A percentile compares a stretch with the other conserved stretches of the same genome.
phyloP scores from a whole-genome alignment of 2,888 invertebrate genomes.

The Notodonta dromedarius region DNA sequence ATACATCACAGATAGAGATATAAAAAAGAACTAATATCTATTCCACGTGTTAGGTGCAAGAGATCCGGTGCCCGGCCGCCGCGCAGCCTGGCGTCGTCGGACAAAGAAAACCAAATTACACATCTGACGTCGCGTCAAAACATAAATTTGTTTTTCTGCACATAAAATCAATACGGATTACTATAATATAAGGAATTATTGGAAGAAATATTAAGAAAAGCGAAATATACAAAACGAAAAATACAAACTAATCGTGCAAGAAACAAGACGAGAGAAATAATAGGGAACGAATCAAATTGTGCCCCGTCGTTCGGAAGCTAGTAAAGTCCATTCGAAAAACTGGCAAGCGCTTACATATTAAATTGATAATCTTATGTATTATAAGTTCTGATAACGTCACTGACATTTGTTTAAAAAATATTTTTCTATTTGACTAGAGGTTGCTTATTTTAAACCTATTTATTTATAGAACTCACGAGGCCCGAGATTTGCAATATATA shows the following conservation, averaged over 20 bases:
- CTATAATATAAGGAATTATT: conserved; percentile 46
- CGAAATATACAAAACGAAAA: conserved; percentile 57
- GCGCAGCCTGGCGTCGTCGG: conserved; percentile 9
- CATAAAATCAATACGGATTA: conserved; percentile 56
- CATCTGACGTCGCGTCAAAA: conserved; percentile 57
- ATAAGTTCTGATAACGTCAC: conserved; percentile 79
- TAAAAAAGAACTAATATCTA: conserved; percentile 62
- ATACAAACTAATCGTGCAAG: conserved; percentile 58
- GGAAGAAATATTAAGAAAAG: conserved; percentile 55
- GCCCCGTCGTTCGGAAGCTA: conserved; percentile 47
- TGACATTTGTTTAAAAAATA: conserved; percentile 74
- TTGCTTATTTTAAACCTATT: conserved; percentile 52
- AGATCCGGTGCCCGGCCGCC: conserved; percentile 5
- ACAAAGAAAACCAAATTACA: conserved; percentile 49
- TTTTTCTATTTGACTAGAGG: conserved; percentile 69
- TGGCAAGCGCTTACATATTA: conserved; percentile 79
- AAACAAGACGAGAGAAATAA: conserved; percentile 54
- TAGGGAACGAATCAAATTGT: conserved; percentile 39
- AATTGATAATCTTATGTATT: conserved; percentile 74
- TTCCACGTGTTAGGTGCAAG: conserved; percentile 32
- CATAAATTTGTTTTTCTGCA: conserved; percentile 72
- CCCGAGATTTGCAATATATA: conserved; percentile 30
- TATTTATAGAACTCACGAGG: conserved; percentile 40
- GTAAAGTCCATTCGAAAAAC: conserved; percentile 69
- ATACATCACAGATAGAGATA: conserved; percentile 82